Evolutionary conservation across 2,888 invertebrate genomes (phyloP).

Genomic region (Psylliodes chrysocephalus): DNA sequence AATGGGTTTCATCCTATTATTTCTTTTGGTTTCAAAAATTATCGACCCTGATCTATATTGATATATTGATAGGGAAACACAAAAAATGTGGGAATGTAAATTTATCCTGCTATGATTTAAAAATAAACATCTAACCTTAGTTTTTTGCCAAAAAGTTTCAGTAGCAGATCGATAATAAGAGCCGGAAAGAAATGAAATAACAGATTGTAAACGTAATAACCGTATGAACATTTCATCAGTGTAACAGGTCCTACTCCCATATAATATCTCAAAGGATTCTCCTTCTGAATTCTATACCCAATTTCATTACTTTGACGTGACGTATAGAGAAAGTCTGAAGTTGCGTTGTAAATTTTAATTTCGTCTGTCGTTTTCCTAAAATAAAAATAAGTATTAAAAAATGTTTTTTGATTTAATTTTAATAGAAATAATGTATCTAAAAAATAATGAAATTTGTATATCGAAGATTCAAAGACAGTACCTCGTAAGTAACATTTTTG

Average conservation of each 20-base stretch:
- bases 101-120: too few species aligned
- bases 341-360: not conserved
- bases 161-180: not conserved
- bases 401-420: too few species aligned
- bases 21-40: too few species aligned
- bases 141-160: not conserved
- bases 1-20: too few species aligned
- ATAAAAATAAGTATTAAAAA: too few species aligned
- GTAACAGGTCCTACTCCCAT: not conserved
- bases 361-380: constrained; percentile 5
- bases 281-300: not conserved
- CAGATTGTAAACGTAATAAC: not conserved
- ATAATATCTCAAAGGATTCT: not conserved
- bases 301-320: not conserved
- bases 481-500: too few species aligned
- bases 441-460: too few species aligned
- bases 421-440: too few species aligned
- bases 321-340: not conserved
- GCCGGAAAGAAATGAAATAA: not conserved
- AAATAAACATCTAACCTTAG: not conserved
- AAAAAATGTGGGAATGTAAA: too few species aligned
- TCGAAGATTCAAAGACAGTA: too few species aligned
- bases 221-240: not conserved
- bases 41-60: too few species aligned
- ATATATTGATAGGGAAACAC: too few species aligned